Evolutionary conservation across 64 coral and sea anemone species (phyloP).

Genomic region (Anthopleura sola): DNA sequence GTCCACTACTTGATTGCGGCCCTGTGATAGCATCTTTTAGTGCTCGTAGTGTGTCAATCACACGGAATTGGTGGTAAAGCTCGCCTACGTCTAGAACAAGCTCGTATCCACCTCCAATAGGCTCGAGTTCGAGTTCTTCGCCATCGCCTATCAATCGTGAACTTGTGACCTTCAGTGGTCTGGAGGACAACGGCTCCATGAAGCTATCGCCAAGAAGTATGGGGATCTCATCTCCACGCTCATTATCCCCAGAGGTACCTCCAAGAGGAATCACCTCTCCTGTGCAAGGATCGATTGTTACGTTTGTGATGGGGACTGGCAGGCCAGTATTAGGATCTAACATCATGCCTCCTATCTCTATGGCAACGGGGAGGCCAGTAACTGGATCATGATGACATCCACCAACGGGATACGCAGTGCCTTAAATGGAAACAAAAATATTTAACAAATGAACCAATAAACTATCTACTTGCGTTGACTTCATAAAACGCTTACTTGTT

Average conservation of each 20-base stretch:
- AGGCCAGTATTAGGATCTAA: conserved; percentile 72
- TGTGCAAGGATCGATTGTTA: conserved; percentile 79
- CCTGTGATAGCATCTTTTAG: conserved; percentile 84
- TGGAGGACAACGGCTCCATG: conserved; percentile 82
- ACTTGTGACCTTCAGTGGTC: conserved; percentile 75
- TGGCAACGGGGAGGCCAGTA: conserved; percentile 87
- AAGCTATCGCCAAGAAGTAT: conserved; percentile 75
- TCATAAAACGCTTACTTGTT: neutral
- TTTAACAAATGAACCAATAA: neutral
- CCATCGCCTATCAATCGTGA: conserved; percentile 92
- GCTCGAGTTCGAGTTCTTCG: conserved; percentile 83
- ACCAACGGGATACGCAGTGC: conserved; percentile 87
- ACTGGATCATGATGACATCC: conserved; percentile 87
- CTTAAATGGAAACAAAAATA: conserved; percentile 18
- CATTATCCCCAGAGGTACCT: conserved; percentile 70
- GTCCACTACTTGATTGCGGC: conserved; percentile 62
- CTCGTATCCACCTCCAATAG: conserved; percentile 91
- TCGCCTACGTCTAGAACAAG: conserved; percentile 81
- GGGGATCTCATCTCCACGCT: conserved; percentile 82
- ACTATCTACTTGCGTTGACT: neutral
- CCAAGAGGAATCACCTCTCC: conserved; percentile 89
- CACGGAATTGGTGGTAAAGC: conserved; percentile 87
- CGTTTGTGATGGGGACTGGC: conserved; percentile 75
- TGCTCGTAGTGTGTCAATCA: conserved; percentile 76
- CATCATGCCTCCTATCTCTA: conserved; percentile 92